These are phyloP conservation scores for Dunckerocampus dactyliophorus DNA, from an alignment of 2,113 vertebrate species.

Conservation along the genomic window DNA sequence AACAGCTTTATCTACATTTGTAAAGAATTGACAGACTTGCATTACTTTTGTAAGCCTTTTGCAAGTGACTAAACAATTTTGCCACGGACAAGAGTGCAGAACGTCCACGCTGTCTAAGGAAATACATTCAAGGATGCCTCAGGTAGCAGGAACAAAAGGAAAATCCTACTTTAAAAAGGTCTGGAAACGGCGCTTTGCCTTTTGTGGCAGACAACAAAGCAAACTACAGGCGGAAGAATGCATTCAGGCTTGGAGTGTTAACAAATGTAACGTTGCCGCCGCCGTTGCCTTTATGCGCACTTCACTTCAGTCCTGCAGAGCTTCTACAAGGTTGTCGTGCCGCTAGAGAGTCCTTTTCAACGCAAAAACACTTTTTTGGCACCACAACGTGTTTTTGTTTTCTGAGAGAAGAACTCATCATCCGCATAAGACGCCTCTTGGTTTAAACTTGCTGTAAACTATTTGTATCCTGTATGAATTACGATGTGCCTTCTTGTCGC, in stretches of 20 bases:
- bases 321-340: not conserved
- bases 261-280: not conserved
- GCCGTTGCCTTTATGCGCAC: not conserved
- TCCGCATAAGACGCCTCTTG: not conserved
- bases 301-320: not conserved
- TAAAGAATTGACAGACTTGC: not conserved
- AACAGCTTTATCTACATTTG: not conserved
- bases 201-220: constrained; percentile 1
- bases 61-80: too few species aligned
- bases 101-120: not conserved
- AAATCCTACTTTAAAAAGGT: constrained; percentile 4
- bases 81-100: not conserved
- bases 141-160: not conserved
- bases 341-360: not conserved
- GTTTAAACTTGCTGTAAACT: too few species aligned
- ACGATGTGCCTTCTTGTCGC: not conserved
- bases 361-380: not conserved
- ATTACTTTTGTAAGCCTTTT: not conserved
- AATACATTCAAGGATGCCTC: constrained; percentile 5
- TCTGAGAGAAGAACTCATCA: not conserved
- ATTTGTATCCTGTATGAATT: not conserved
- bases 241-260: constrained; percentile 1
- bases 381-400: not conserved
- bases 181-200: not conserved
- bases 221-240: not conserved